Evolutionary conservation across 2,797 vertebrate species (phyloP).

Genomic region (Amblyopsis hoosieri): DNA sequence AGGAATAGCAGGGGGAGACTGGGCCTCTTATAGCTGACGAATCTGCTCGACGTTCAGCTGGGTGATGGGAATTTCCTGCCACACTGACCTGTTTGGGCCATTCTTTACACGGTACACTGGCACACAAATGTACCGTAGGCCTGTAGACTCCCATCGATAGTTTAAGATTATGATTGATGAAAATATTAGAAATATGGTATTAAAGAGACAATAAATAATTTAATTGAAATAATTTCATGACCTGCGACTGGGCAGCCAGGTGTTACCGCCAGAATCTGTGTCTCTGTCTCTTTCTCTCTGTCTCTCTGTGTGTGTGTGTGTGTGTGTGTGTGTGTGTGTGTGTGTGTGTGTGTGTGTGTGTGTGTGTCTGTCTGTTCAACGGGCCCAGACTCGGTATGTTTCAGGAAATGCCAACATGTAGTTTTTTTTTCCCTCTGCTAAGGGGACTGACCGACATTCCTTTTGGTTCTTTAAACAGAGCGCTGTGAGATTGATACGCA

Average conservation of each 20-base stretch:
- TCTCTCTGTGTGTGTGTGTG: background rate
- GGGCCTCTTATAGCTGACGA: conserved; percentile 28
- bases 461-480: conserved; percentile 62
- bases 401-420: conserved; percentile 70
- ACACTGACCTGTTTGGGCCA: too few species aligned
- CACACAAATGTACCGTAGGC: too few species aligned
- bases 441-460: conserved; percentile 65
- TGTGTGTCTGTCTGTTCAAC: conserved; percentile 9
- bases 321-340: conserved; percentile 3
- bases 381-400: conserved; percentile 36
- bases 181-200: background rate
- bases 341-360: background rate
- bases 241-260: background rate
- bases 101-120: too few species aligned
- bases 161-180: background rate
- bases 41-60: conserved; percentile 2
- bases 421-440: conserved; percentile 25
- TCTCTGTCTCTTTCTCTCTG: conserved; percentile 5
- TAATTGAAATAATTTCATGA: too few species aligned
- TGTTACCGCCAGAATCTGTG: background rate
- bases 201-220: background rate
- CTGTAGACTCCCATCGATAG: too few species aligned
- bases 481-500: conserved; percentile 40
- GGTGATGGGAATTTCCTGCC: conserved; percentile 7
- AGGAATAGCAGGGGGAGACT: conserved; percentile 20